Percentiles rank a stretch among this genome's conserved stretches.
Conservation (phyloP, 2,888 invertebrate genomes). For the Morpho helenor region DNA sequence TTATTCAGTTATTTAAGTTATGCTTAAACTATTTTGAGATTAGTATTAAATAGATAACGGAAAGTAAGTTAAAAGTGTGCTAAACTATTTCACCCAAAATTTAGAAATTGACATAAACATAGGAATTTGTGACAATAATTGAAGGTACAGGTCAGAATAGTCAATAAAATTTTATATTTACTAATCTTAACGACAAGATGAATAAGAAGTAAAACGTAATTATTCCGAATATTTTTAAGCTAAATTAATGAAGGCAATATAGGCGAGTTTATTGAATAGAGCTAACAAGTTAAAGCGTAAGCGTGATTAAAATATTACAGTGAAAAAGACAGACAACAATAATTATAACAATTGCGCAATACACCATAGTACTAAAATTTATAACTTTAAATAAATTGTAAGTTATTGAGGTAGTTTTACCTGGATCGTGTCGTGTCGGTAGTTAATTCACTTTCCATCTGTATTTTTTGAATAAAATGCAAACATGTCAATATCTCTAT, state of each 20-base stretch:
- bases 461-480: conserved; percentile 59
- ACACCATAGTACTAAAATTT: conserved; percentile 15
- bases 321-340: conserved; percentile 18
- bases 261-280: conserved; percentile 18
- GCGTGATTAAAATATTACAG: too few relatives aligned
- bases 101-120: too few relatives aligned
- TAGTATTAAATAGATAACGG: too few relatives aligned
- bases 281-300: conserved; percentile 19
- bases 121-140: too few relatives aligned
- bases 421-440: conserved; percentile 55
- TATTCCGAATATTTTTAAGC: conserved; percentile 49
- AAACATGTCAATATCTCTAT: conserved; percentile 27
- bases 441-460: conserved; percentile 71
- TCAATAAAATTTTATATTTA: background rate
- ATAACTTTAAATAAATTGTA: conserved; percentile 18
- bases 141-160: background rate
- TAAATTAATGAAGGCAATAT: conserved; percentile 47
- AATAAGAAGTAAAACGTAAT: conserved; percentile 49
- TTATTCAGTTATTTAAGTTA: too few relatives aligned
- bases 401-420: conserved; percentile 33
- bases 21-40: too few relatives aligned
- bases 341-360: conserved; percentile 49
- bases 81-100: too few relatives aligned
- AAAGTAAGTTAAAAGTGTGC: too few relatives aligned
- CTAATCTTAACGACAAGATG: conserved; percentile 43